These are phyloP conservation scores for Chymomyza amoena DNA, from an alignment of 2,888 invertebrate genomes.

Conservation along the genomic window DNA sequence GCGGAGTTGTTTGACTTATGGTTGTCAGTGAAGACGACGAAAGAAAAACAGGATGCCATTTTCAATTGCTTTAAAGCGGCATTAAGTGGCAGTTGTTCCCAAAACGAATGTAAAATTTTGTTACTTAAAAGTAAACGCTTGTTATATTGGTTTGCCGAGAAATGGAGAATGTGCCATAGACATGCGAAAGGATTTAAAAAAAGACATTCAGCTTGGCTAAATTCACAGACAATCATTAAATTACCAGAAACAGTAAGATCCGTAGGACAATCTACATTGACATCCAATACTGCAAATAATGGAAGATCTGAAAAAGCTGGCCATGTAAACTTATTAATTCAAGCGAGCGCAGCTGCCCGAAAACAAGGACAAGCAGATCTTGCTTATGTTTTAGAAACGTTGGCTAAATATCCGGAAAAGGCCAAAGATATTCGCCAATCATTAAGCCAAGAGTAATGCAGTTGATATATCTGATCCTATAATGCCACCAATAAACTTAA, in stretches of 20 bases:
- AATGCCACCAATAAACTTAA: conserved; percentile 4
- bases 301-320: too few relatives aligned
- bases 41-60: not conserved
- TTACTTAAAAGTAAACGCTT: not conserved
- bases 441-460: conserved; percentile 6
- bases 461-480: conserved; percentile 20
- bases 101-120: not conserved
- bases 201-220: not conserved
- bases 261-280: not conserved
- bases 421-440: not conserved
- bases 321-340: too few relatives aligned
- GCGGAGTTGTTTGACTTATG: not conserved
- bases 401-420: not conserved
- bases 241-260: not conserved
- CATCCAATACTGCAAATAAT: not conserved
- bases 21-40: not conserved
- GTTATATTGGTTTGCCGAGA: not conserved
- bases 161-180: not conserved
- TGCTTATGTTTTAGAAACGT: not conserved
- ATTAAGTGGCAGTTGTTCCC: not conserved
- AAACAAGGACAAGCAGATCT: not conserved
- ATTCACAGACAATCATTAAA: not conserved
- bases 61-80: not conserved
- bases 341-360: too few relatives aligned
- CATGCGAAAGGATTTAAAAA: not conserved